Percentiles rank a stretch among this genome's conserved stretches.
Evolutionary conservation across 2,888 invertebrate genomes (phyloP).

Genomic region (Limulus polyphemus): DNA sequence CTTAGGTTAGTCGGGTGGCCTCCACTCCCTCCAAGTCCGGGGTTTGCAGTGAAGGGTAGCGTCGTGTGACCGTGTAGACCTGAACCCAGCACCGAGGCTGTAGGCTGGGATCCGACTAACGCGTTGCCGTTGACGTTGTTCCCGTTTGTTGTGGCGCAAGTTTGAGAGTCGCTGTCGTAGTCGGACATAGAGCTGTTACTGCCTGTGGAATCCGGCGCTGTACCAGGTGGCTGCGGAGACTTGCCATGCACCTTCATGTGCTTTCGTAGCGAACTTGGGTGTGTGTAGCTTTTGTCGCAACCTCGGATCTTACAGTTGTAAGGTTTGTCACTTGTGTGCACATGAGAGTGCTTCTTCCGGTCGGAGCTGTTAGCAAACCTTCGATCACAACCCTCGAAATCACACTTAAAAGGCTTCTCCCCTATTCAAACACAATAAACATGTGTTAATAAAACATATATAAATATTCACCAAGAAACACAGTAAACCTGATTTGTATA

Average conservation of each 20-base stretch:
- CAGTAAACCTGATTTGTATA: too few species aligned
- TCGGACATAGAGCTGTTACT: conserved; percentile 8
- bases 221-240: background rate
- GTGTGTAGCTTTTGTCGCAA: conserved; percentile 99
- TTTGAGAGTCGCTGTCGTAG: conserved; percentile 10
- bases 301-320: conserved; percentile 94
- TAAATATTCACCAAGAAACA: background rate
- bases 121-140: background rate
- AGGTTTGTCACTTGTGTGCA: conserved; percentile 97
- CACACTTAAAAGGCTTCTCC: conserved; percentile 98
- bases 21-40: background rate
- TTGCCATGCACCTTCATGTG: conserved; percentile 76
- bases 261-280: conserved; percentile 92
- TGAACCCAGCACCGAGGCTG: conserved; percentile 23
- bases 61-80: too few species aligned
- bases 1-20: conserved; percentile 48
- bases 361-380: conserved; percentile 98
- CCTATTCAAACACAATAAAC: conserved; percentile 51
- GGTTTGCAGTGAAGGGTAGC: too few species aligned
- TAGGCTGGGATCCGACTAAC: conserved; percentile 22
- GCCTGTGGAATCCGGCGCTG: conserved; percentile 3
- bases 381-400: conserved; percentile 92
- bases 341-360: conserved; percentile 98
- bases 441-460: background rate
- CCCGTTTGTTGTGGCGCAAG: background rate